Evolutionary conservation across 2,113 vertebrate genomes (phyloP), one percentile per base, ranked within the genome.

Genomic region (Antechinus flavipes): DNA sequence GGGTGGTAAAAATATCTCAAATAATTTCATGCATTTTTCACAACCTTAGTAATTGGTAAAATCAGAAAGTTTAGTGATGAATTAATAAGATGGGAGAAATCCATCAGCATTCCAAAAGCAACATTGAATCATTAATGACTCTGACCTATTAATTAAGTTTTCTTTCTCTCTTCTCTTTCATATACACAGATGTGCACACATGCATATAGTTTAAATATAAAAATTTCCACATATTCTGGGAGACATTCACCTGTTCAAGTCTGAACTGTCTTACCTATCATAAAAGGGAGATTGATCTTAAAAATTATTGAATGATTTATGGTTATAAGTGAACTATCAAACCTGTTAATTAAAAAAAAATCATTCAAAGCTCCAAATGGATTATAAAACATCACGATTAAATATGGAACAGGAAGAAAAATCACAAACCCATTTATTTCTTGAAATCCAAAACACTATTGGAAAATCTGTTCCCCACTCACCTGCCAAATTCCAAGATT

Each of bases 301-400:
- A 95, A 97, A 98, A 97, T 97, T 94, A 91, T 89, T 93, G 93
- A 96, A 90, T 42, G 35, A 84, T 84, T 84, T 42, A 7, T 42
- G 6, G 42, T 98, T 97, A 98, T 98, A 97, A 97, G 97, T 98
- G 95, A 98, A 97, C 91, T 95, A 96, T 96, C 92, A 97, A 98
- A 94, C 92, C 95, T 98, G 97, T 98, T 97, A 98, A 98, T 97
- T 98, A 16, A 56, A 58, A 98, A 98, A 98, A 97, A 97, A 97
- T 97, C 95, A 96, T 96, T 97, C 96, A 98, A 76, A 96, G 96
- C 97, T 92, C 91, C 95, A 91, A 96, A 47, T 96, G 52, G 93
- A 93, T 98, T 97, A 96, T 91, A 92, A 97, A 98, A 96, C 97
- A 95, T 89, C 93, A 90, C 96, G 89, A 93, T 61, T 84, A 92